These are phyloP conservation scores for Rhinatrema bivittatum DNA, from an alignment of 2,797 vertebrate species.

Conservation along the genomic window DNA sequence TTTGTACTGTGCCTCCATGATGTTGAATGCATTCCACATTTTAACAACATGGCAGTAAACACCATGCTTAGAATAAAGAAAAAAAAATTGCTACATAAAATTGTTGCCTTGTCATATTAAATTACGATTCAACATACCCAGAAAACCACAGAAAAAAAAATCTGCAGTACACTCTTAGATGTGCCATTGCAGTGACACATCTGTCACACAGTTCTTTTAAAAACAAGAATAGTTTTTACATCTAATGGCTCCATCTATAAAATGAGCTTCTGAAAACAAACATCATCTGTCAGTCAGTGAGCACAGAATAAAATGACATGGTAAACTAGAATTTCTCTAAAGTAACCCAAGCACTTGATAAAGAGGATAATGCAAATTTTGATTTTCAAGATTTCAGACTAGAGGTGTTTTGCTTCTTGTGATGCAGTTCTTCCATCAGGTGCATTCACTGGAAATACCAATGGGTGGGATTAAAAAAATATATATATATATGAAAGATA, in stretches of 20 bases:
- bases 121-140: slow-evolving; percentile 4
- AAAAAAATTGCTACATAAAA: slow-evolving; percentile 9
- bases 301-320: not conserved
- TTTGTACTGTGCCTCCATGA: not conserved
- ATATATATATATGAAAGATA: too few species aligned
- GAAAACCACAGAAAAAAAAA: slow-evolving; percentile 1
- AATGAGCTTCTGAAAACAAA: too few species aligned
- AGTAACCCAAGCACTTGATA: too few species aligned
- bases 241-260: too few species aligned
- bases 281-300: too few species aligned
- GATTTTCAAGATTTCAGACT: not conserved
- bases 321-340: too few species aligned
- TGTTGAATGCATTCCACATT: slow-evolving; percentile 6
- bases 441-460: too few species aligned
- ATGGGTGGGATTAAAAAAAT: too few species aligned
- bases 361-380: not conserved
- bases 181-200: slow-evolving; percentile 2
- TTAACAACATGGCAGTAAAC: not conserved
- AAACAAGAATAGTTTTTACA: too few species aligned
- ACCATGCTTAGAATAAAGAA: too few species aligned
- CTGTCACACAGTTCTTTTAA: slow-evolving; percentile 3
- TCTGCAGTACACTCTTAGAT: not conserved
- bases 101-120: slow-evolving; percentile 8
- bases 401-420: too few species aligned
- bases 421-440: too few species aligned